Conservation (phyloP, 2,113 vertebrate genomes). For the Xiphophorus hellerii region DNA sequence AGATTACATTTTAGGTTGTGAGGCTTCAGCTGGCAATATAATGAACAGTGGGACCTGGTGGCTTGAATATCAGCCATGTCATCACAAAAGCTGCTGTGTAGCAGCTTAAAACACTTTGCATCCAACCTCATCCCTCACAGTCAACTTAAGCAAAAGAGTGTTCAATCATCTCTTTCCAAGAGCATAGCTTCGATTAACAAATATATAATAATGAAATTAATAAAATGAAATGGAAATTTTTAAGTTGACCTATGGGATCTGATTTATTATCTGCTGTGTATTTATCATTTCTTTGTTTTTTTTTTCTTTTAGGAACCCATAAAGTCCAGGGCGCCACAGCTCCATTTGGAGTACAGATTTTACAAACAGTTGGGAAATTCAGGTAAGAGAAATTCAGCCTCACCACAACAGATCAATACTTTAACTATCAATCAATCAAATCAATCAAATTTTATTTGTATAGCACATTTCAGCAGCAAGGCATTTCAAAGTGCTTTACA, state of each 20-base stretch:
- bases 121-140: constrained; percentile 43
- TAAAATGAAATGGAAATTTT: not conserved
- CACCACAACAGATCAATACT: not conserved
- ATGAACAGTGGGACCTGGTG: constrained; percentile 51
- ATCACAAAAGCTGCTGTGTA: constrained; percentile 52
- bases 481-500: too few species aligned
- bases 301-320: constrained; percentile 89
- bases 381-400: constrained; percentile 78
- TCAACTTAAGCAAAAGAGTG: constrained; percentile 25
- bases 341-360: constrained; percentile 98
- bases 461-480: too few species aligned
- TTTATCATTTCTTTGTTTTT: not conserved
- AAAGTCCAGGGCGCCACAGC: constrained; percentile 95
- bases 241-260: not conserved
- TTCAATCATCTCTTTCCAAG: not conserved
- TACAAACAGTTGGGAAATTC: constrained; percentile 98
- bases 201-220: not conserved
- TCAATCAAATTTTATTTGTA: too few species aligned
- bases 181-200: not conserved
- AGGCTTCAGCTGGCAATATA: constrained; percentile 54
- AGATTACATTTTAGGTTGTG: constrained; percentile 72
- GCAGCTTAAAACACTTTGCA: constrained; percentile 62
- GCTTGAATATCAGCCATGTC: constrained; percentile 54
- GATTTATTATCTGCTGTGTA: not conserved
- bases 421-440: not conserved